These are phyloP conservation scores for Parauchenoglanis punctatus DNA, from an alignment of 2,797 vertebrate genomes.

Conservation along the genomic window DNA sequence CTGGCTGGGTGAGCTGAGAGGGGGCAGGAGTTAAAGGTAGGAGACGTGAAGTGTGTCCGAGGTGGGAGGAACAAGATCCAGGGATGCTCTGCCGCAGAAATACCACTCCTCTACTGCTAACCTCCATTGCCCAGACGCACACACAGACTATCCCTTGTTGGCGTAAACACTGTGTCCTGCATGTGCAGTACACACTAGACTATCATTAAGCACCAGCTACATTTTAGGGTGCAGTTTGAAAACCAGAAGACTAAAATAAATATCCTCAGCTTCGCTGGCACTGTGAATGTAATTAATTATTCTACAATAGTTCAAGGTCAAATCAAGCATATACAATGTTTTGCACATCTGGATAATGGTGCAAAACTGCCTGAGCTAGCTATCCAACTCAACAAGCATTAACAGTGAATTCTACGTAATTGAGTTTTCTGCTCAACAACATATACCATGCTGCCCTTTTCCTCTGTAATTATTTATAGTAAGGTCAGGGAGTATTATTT, in stretches of 20 bases:
- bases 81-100: constrained; percentile 53
- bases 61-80: constrained; percentile 53
- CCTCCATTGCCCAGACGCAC: constrained; percentile 44
- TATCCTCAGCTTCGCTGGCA: background rate
- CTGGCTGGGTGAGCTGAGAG: constrained; percentile 62
- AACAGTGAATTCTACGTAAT: background rate
- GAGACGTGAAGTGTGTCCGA: constrained; percentile 44
- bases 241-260: background rate
- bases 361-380: background rate
- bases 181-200: constrained; percentile 8
- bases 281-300: background rate
- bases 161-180: constrained; percentile 42
- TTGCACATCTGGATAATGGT: background rate
- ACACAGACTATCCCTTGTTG: constrained; percentile 46
- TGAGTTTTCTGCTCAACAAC: background rate
- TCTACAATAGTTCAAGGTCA: background rate
- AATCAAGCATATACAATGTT: background rate
- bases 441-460: background rate
- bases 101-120: constrained; percentile 41
- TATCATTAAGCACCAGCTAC: background rate
- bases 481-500: background rate
- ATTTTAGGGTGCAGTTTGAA: background rate
- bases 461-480: background rate
- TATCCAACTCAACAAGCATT: background rate
- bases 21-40: constrained; percentile 51